Conservation (phyloP, 1,140 invertebrate genomes). For the Sarcophaga bullata region DNA sequence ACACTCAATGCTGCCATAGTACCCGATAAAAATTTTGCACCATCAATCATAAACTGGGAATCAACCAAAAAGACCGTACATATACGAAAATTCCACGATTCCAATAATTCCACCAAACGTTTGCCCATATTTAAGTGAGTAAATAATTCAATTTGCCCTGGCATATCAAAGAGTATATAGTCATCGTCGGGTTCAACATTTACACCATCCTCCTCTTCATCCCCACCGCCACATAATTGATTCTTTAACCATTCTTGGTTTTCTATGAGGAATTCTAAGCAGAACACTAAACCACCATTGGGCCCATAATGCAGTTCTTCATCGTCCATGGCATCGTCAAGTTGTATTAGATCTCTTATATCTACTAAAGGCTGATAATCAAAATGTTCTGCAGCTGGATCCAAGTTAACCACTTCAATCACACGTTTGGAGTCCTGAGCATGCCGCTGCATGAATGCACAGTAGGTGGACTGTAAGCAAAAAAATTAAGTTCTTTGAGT, state of each 20-base stretch:
- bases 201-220: slow-evolving; percentile 55
- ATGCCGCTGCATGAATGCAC: slow-evolving; percentile 87
- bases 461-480: slow-evolving; percentile 89
- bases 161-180: slow-evolving; percentile 98
- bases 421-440: slow-evolving; percentile 77
- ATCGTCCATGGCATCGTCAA: slow-evolving; percentile 98
- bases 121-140: slow-evolving; percentile 93
- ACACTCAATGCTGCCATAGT: slow-evolving; percentile 94
- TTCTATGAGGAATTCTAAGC: slow-evolving; percentile 93
- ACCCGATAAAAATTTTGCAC: slow-evolving; percentile 94
- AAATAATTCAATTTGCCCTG: slow-evolving; percentile 98
- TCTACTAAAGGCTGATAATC: slow-evolving; percentile 89
- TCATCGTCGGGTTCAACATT: slow-evolving; percentile 81
- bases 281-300: slow-evolving; percentile 97
- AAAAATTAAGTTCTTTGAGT: neutral
- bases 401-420: slow-evolving; percentile 93
- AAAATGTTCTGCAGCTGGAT: slow-evolving; percentile 97
- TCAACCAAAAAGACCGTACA: slow-evolving; percentile 95
- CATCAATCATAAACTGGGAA: slow-evolving; percentile 97
- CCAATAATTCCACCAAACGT: slow-evolving; percentile 82
- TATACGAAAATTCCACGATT: slow-evolving; percentile 88
- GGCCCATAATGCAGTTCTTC: slow-evolving; percentile 94
- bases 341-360: slow-evolving; percentile 91
- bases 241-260: slow-evolving; percentile 93
- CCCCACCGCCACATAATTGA: slow-evolving; percentile 71